Evolutionary conservation across 2,113 vertebrate species (phyloP).

Genomic region (Ceyx cyanopectus): DNA sequence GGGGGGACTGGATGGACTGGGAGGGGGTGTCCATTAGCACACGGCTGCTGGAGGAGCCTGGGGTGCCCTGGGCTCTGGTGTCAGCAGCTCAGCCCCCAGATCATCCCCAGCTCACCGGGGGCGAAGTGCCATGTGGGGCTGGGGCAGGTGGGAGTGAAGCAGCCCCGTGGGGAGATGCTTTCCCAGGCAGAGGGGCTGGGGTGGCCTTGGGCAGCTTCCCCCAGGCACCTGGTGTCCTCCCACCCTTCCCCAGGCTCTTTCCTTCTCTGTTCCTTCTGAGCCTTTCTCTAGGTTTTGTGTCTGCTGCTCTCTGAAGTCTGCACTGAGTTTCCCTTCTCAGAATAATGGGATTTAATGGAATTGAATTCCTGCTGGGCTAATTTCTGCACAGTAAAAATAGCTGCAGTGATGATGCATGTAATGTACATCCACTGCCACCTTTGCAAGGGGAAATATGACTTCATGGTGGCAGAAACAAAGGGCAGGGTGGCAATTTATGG

Average conservation of each 20-base stretch:
- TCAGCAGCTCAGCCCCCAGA: background rate
- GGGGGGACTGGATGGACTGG: no score
- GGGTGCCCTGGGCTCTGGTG: background rate
- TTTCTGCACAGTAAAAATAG: constrained; percentile 27
- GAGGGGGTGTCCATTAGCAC: no score
- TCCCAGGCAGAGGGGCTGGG: rapidly evolving
- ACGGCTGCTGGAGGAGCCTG: background rate
- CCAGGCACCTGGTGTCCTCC: rapidly evolving
- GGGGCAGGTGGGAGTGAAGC: background rate
- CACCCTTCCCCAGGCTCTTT: background rate
- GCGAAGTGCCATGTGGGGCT: rapidly evolving
- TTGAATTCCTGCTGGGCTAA: constrained; percentile 19
- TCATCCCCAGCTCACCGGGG: rapidly evolving
- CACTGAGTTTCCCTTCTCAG: background rate
- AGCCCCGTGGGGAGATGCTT: background rate
- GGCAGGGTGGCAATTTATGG: background rate
- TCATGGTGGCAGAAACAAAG: background rate
- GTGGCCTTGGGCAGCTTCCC: rapidly evolving
- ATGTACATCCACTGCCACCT: background rate
- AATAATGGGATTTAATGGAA: constrained; percentile 19
- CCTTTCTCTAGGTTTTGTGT: background rate
- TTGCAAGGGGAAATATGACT: background rate
- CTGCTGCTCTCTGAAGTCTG: background rate
- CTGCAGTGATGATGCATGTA: background rate
- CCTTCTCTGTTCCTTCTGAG: background rate